Conservation (phyloP, 1,140 invertebrate genomes). For the Atta cephalotes region DNA sequence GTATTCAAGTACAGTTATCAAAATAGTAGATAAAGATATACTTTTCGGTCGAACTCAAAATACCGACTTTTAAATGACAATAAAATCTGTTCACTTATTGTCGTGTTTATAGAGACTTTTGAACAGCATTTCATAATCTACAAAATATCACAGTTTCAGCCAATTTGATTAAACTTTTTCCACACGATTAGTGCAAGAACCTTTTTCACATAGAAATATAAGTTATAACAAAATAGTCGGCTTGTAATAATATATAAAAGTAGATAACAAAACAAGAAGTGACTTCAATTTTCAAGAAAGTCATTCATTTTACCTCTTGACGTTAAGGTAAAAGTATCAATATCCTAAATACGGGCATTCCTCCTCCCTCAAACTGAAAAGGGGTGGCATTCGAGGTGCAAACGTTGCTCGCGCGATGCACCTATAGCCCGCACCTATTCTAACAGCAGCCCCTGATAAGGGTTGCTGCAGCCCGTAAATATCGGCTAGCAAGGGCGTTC, state of each 20-base stretch:
- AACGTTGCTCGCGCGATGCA: constrained; percentile 67
- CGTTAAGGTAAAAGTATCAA: constrained; percentile 19
- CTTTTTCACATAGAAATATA: not conserved
- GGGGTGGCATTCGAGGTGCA: constrained; percentile 33
- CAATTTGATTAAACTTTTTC: too few species aligned
- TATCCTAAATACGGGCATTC: constrained; percentile 23
- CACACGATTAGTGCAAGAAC: too few species aligned
- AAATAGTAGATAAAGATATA: too few species aligned
- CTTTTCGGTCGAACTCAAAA: too few species aligned
- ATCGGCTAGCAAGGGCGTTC: constrained; percentile 71
- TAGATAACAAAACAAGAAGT: not conserved
- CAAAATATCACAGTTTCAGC: too few species aligned
- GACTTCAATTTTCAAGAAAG: not conserved
- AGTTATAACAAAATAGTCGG: not conserved
- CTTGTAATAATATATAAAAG: not conserved
- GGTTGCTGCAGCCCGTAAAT: constrained; percentile 79
- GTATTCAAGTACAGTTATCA: too few species aligned
- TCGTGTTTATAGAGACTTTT: too few species aligned
- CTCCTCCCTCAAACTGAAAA: not conserved
- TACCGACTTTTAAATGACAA: too few species aligned
- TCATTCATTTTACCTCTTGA: not conserved
- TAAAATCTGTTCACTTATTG: too few species aligned
- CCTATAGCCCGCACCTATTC: constrained; percentile 78
- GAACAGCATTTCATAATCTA: too few species aligned
- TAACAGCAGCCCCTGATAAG: constrained; percentile 77